phyloP scores from a whole-genome alignment of 2,797 vertebrate genomes.

The Coracias cyanogaster region DNA sequence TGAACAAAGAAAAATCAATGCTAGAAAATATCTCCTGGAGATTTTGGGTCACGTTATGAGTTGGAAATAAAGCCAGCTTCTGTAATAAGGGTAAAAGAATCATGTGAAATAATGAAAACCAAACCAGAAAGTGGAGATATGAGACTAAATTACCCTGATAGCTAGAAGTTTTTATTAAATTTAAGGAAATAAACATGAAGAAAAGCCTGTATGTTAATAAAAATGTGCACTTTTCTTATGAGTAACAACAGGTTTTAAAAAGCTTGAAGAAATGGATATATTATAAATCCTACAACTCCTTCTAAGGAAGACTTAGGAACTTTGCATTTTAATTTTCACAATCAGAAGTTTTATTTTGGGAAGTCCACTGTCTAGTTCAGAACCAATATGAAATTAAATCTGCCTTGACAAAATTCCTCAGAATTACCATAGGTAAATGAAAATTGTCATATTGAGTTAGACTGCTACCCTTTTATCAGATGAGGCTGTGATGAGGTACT shows the following conservation, averaged over 20 bases:
- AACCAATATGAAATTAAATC: not conserved
- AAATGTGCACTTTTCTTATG: not conserved
- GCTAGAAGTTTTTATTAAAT: constrained; percentile 36
- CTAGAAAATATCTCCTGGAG: constrained; percentile 34
- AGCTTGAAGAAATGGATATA: not conserved
- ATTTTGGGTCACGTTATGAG: constrained; percentile 13
- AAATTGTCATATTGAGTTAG: not conserved
- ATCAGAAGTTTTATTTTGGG: not conserved
- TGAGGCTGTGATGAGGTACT: not conserved
- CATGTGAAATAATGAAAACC: constrained; percentile 41
- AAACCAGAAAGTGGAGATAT: not conserved
- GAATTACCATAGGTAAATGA: not conserved
- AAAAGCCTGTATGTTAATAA: constrained; percentile 13
- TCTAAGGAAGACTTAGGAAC: not conserved
- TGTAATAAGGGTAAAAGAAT: constrained; percentile 23
- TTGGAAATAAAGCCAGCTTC: constrained; percentile 53
- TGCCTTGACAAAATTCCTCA: not conserved
- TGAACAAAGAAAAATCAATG: constrained; percentile 41
- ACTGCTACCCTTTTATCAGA: not conserved
- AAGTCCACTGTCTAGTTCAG: not conserved
- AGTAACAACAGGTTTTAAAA: not conserved
- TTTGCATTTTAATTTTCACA: not conserved
- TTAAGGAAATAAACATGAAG: constrained; percentile 27
- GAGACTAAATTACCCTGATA: constrained; percentile 14
- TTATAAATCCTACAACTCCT: not conserved